Evolutionary conservation across 2,888 invertebrate species (phyloP).

Genomic region (Drosophila antonietae): DNA sequence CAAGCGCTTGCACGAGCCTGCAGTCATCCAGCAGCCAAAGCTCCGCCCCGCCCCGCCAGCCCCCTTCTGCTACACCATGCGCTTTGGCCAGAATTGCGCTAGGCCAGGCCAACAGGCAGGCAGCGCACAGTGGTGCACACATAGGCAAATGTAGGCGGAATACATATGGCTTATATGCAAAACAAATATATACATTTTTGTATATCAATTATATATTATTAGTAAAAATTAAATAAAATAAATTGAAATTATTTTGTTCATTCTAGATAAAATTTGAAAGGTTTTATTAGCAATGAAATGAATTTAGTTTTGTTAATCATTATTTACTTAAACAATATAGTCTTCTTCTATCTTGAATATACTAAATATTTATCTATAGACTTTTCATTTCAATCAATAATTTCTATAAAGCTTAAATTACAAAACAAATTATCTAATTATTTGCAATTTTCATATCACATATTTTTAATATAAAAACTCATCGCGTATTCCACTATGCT

Average conservation of each 20-base stretch:
- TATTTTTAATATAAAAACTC: background rate
- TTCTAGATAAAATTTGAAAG: too few relatives aligned
- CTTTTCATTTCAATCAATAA: background rate
- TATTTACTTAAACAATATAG: too few relatives aligned
- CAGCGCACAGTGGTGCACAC: conserved; percentile 50
- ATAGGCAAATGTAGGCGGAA: background rate
- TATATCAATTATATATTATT: too few relatives aligned
- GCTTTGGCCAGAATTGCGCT: conserved; percentile 30
- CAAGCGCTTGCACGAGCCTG: conserved; percentile 75
- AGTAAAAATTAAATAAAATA: background rate
- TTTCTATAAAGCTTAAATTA: background rate
- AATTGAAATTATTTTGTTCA: too few relatives aligned
- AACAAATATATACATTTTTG: too few relatives aligned
- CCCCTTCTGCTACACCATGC: background rate
- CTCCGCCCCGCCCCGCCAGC: conserved; percentile 21
- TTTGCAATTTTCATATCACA: background rate
- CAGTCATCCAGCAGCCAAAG: conserved; percentile 67
- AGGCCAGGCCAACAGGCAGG: conserved; percentile 26
- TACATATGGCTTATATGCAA: background rate
- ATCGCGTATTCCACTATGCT: conserved; percentile 45
- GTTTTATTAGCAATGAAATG: too few relatives aligned
- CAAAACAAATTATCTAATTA: background rate
- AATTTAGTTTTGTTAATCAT: too few relatives aligned
- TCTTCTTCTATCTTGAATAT: too few relatives aligned
- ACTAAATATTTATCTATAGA: background rate